A percentile compares a stretch with the other conserved stretches of the same genome.
These are phyloP conservation scores for Brachionus manjavacas DNA, from an alignment of 1,140 invertebrate species.

Conservation along the genomic window DNA sequence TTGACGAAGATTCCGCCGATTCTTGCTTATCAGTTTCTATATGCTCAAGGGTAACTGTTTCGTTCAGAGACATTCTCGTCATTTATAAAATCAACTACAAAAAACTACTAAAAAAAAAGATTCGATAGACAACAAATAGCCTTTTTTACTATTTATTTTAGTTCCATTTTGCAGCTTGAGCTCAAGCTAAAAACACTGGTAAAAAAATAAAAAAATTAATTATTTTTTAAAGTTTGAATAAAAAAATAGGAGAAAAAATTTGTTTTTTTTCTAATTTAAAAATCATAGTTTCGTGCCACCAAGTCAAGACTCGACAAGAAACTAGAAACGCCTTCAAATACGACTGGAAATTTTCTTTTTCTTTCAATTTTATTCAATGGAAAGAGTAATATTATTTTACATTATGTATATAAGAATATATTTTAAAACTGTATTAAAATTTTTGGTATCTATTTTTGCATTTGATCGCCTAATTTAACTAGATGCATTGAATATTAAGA, in stretches of 20 bases:
- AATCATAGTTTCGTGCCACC: background rate
- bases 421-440: background rate
- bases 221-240: background rate
- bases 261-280: background rate
- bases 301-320: background rate
- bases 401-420: background rate
- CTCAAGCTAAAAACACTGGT: background rate
- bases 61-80: constrained; percentile 1
- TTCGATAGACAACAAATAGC: background rate
- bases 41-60: background rate
- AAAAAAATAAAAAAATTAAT: background rate
- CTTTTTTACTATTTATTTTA: background rate
- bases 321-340: background rate
- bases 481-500: background rate
- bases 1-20: background rate
- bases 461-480: background rate
- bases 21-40: background rate
- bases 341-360: background rate
- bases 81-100: background rate
- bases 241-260: background rate
- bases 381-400: background rate
- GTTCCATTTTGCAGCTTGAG: background rate
- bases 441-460: background rate
- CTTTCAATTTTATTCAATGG: background rate
- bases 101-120: constrained; percentile 8